phyloP scores from a whole-genome alignment of 2,113 vertebrate species.

The Podiceps cristatus region DNA sequence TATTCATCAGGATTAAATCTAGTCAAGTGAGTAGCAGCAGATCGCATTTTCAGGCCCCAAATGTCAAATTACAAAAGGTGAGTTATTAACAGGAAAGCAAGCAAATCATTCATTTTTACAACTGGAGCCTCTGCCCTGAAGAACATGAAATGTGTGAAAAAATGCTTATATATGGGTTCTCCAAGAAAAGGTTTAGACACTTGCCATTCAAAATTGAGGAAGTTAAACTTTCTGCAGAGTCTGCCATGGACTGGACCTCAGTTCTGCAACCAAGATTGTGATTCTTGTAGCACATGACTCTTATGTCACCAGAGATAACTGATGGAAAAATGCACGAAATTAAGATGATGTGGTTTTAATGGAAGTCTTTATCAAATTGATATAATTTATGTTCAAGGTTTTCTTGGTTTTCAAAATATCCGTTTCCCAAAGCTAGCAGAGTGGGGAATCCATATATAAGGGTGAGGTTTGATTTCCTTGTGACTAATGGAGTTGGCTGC shows the following conservation, averaged over 20 bases:
- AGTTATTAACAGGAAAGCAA: not conserved
- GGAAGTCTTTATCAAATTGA: not conserved
- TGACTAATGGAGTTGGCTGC: not conserved
- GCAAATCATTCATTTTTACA: not conserved
- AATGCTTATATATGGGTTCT: not conserved
- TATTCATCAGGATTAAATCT: not conserved
- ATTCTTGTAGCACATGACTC: not conserved
- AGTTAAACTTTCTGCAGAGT: not conserved
- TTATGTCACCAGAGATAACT: not conserved
- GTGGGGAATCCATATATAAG: accelerated
- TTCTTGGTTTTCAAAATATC: not conserved
- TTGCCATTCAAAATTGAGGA: not conserved
- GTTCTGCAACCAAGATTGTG: not conserved
- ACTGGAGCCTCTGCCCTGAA: not conserved
- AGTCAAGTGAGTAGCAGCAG: not conserved
- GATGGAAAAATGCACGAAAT: not conserved
- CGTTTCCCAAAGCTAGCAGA: not conserved
- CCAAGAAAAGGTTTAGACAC: not conserved
- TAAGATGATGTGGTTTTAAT: not conserved
- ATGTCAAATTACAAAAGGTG: not conserved
- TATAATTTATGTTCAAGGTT: not conserved
- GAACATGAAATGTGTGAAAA: not conserved
- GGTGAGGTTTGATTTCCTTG: not conserved
- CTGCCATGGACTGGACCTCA: not conserved
- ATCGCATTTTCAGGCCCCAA: not conserved